A percentile compares a stretch with the other conserved stretches of the same genome.
phyloP scores from a whole-genome alignment of 1,140 invertebrate genomes.

The Microplitis demolitor region DNA sequence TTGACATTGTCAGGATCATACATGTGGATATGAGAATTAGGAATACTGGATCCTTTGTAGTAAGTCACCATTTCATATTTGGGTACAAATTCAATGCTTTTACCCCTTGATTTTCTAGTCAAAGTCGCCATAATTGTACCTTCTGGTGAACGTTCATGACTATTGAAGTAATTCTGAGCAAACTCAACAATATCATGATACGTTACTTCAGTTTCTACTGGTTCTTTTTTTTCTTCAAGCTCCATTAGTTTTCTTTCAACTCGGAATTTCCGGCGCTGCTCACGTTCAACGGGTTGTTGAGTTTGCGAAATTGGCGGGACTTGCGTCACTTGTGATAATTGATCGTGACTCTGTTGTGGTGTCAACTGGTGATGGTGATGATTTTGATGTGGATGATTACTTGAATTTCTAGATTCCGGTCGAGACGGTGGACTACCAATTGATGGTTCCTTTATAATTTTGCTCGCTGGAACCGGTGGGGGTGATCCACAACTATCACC shows the following conservation, averaged over 20 bases:
- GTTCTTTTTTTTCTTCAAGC: conserved; percentile 67
- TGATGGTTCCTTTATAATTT: conserved; percentile 45
- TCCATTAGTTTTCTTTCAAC: conserved; percentile 87
- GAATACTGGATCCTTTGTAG: conserved; percentile 85
- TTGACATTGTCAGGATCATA: conserved; percentile 94
- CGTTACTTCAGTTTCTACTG: conserved; percentile 60
- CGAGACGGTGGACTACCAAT: conserved; percentile 41
- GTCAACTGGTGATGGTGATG: conserved; percentile 32
- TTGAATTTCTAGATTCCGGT: conserved; percentile 42
- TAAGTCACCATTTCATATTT: conserved; percentile 93
- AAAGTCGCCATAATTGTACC: conserved; percentile 89
- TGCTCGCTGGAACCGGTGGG: conserved; percentile 56
- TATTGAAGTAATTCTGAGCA: conserved; percentile 92
- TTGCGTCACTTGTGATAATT: conserved; percentile 20
- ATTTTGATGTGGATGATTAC: conserved; percentile 36
- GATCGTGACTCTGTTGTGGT: conserved; percentile 33
- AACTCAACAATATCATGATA: conserved; percentile 90
- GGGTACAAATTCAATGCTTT: conserved; percentile 78
- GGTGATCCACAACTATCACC: conserved; percentile 62
- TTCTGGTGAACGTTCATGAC: conserved; percentile 83
- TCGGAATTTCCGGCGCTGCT: conserved; percentile 78
- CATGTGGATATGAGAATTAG: conserved; percentile 92
- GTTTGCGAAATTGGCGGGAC: conserved; percentile 10
- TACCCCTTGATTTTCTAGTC: conserved; percentile 75
- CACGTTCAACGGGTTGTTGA: conserved; percentile 64